Evolutionary conservation across 1,140 invertebrate genomes (phyloP).

Genomic region (Brachionus calyciflorus): DNA sequence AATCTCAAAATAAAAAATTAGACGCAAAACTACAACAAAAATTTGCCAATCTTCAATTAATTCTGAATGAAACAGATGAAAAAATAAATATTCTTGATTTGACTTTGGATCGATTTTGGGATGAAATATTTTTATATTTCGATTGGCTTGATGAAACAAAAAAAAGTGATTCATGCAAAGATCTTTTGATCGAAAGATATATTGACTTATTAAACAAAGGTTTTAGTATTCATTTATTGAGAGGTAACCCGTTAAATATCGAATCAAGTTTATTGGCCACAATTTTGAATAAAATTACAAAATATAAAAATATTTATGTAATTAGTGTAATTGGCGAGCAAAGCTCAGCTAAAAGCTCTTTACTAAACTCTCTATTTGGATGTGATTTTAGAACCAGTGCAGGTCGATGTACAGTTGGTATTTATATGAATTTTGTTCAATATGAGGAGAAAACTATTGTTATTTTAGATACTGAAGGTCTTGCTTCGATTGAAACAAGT

Average conservation of each 20-base stretch:
- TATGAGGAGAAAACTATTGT: constrained; percentile 2
- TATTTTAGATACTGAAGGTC: constrained; percentile 23
- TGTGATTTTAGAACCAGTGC: constrained; percentile 45
- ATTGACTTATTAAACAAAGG: background rate
- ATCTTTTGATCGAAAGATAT: background rate
- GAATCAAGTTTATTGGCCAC: background rate
- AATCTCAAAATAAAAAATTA: background rate
- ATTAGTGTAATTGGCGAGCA: constrained; percentile 45
- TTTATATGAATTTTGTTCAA: constrained; percentile 29
- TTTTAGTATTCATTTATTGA: background rate
- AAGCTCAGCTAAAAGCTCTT: constrained; percentile 46
- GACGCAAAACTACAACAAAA: background rate
- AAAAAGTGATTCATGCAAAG: background rate
- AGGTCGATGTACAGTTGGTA: constrained; percentile 45
- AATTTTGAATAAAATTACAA: background rate
- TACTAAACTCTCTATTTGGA: constrained; percentile 47
- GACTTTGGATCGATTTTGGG: background rate
- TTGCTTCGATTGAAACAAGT: background rate
- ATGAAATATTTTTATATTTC: background rate
- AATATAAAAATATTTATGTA: constrained; percentile 15
- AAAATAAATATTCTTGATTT: constrained; percentile 8
- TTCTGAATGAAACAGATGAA: background rate
- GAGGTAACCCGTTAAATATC: background rate
- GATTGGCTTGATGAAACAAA: constrained; percentile 7
- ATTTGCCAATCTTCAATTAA: background rate